Base-by-base conservation (phyloP, 2,888 invertebrate genomes). In the Amblyjoppa proteus region DNA sequence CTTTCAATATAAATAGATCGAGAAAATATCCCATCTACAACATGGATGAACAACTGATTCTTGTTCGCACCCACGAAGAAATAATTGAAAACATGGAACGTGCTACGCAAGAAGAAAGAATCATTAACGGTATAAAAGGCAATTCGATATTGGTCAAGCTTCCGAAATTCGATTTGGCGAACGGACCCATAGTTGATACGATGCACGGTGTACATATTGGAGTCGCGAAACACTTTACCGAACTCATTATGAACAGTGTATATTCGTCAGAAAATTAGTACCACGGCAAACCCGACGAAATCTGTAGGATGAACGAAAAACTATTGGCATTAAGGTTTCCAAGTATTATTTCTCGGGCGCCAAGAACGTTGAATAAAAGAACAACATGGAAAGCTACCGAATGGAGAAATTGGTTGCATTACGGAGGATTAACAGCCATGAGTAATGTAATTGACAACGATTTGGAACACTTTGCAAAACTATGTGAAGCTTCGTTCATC, bases 361-460 rank as follows among this genome's bases (percentile, higher is more conserved):
- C 75, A 31, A 53, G 75, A 81, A 53, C 38, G 25, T 38, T 81
- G 16, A n/a, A n/a, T 16, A 28, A 28, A 2, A 51, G 11, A 51
- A 49, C 28, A 2, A 16, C n/a, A 9, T 70, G 70, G 70, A 70
- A 70, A 13, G 28, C 70, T 2, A 2, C 81, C 3, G 75, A 81
- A 53, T 75, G 66, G 81, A 28, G 81, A 25, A 74, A 81, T 66
- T 81, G 81, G 81, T 25, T 81, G 16, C 61, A 80, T 25, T 73
- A 1, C n/a, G 28, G 1, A 16, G 68, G 41, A 1, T 28, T 51
- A 0, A 28, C 41, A 61, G 25, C 49, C 13, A 73, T 28, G 11
- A 7, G 9, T 7, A 28, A 1, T 11, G 74, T 56, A 25, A 80
- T 31, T n/a, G n/a, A n/a, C n/a, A n/a, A n/a, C n/a, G n/a, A n/a